Evolutionary conservation across 2,888 invertebrate species (phyloP), one percentile per base, ranked within the genome.

Genomic region (Dasysyrphus albostriatus): DNA sequence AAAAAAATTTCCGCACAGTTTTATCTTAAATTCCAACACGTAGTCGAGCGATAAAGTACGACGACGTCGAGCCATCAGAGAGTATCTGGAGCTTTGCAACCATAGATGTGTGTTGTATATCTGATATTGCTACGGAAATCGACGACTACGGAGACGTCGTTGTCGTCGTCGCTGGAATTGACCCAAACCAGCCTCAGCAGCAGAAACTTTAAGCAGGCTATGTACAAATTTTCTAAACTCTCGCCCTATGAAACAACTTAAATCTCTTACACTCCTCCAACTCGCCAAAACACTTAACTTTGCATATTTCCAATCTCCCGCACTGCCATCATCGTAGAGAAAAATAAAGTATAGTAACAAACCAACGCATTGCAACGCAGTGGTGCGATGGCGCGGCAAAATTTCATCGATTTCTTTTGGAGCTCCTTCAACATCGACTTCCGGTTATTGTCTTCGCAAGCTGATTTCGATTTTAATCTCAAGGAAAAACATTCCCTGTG

Each of bases 1-100:
- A 39, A 32, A 19, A 67, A 63, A 75, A 49, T 72, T 77, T 67
- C 54, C 51, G 63, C 69, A 85, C 76, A 81, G 51, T 85, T 85
- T 85, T 85, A 85, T 85, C 85, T 81, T 16, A 56, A 85, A 85
- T 85, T 85, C 81, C 85, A 69, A 58, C 85, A 85, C 85, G 85
- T 85, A 78, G 58, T 69, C 56, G 51, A 69, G 81, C 67, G 69
- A 85, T 85, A 80, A 84, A 76, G 73, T 61, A 59, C 65, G 12
- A 65, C 32, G 32, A 65, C 29, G n/a, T n/a, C n/a, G 29, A 16
- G 39, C 54, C 0, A 47, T 7, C 19, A 2, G 19, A 6, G 47
- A 14, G 63, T 63, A 70, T 77, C 73, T 69, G 34, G 77, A 59
- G 69, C 67, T 81, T 47, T 34, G 37, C 77, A 47, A 59, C 76